Evolutionary conservation across 1,140 invertebrate genomes (phyloP), one percentile per base, ranked within the genome.

Genomic region (Ladona fulva): DNA sequence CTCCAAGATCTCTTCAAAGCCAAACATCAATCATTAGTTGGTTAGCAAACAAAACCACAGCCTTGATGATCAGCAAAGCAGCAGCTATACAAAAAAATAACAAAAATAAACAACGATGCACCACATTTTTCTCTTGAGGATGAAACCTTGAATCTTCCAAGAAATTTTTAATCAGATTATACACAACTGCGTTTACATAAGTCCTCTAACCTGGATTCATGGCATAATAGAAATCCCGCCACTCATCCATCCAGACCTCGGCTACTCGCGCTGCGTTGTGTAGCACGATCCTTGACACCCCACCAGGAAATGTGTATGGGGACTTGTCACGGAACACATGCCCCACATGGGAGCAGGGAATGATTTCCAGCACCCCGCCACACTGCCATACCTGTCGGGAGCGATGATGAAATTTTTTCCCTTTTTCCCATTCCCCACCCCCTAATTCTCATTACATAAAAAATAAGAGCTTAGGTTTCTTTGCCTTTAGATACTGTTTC

Each of bases 261-360:
- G 96, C 96, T 81, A 98, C 93, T 82, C 97, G 90, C 75, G 95
- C 96, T 82, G 96, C 95, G 89, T 98, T 98, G 87, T 98, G 96
- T 84, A 99, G 93, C 83, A 99, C 95, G 86, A 97, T 95, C 86
- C 95, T 96, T 83, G 95, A 94, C 81, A 98, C 97, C 80, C 98
- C 98, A 82, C 97, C 97, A 78, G 98, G 98, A 90, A 99, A 99
- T 80, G 97, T 97, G 88, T 99, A 99, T 37, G 98, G 98, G 81
- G 94, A 97, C 87, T 99, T 98, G 90, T 99, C 98, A 82, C 98
- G 91, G 89, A 99, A 99, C 81, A 99, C 97, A 88, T 99, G 97
- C 78, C 97, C 97, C 80, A 99, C 97, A 87, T 97, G 95, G 77
- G 95, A 97, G 86, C 96, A 97, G 79, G 96, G 96, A 84, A 94